Conservation (phyloP, 2,113 vertebrate genomes). For the Seriola aureovittata region DNA sequence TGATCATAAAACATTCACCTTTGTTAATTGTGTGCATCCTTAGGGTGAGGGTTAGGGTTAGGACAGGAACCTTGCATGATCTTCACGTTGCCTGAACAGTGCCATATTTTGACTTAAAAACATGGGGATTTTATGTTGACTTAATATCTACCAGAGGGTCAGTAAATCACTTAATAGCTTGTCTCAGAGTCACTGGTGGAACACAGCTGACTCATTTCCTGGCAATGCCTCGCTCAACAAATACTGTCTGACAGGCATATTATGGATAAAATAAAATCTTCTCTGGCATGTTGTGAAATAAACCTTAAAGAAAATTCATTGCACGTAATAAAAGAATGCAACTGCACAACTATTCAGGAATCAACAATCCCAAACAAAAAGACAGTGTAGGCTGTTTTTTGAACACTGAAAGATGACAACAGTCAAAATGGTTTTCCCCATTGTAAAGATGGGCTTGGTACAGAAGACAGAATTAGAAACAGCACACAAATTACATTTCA, state of each 20-base stretch:
- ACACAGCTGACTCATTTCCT: conserved; percentile 73
- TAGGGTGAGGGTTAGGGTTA: no score
- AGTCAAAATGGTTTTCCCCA: conserved; percentile 1
- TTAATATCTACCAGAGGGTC: conserved; percentile 67
- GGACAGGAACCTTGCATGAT: conserved; percentile 37
- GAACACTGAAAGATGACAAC: conserved; percentile 13
- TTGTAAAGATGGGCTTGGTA: background rate
- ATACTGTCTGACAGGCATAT: conserved; percentile 69
- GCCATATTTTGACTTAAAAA: conserved; percentile 64
- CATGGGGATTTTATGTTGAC: conserved; percentile 51
- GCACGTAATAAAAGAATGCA: conserved; percentile 51
- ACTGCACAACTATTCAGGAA: conserved; percentile 23
- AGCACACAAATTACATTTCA: background rate
- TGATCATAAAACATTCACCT: conserved; percentile 22
- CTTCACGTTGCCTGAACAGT: conserved; percentile 34
- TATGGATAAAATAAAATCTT: conserved; percentile 60
- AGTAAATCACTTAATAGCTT: conserved; percentile 65
- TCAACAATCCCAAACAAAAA: conserved; percentile 20
- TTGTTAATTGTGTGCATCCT: conserved; percentile 33
- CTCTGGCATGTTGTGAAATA: conserved; percentile 48
- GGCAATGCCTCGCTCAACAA: conserved; percentile 57
- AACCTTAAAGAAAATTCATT: conserved; percentile 52
- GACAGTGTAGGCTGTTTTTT: background rate
- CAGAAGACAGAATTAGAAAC: background rate
- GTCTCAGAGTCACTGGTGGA: conserved; percentile 61